These are phyloP conservation scores for Polyommatus icarus DNA, from an alignment of 2,888 invertebrate genomes.

Conservation along the genomic window DNA sequence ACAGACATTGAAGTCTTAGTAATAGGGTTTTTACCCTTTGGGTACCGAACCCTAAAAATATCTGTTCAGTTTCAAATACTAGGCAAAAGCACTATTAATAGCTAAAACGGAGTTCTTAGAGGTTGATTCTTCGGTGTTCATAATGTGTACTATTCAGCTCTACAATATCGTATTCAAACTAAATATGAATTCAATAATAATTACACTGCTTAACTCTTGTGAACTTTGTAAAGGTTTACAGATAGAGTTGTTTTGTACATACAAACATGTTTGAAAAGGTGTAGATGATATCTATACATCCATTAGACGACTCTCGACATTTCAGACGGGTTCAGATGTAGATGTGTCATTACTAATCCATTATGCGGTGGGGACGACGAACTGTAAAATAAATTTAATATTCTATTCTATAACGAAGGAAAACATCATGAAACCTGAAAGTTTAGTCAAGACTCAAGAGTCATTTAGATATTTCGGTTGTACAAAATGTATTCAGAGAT, in stretches of 20 bases:
- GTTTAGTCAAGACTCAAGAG: not conserved
- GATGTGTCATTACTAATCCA: constrained; percentile 28
- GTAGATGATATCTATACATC: constrained; percentile 19
- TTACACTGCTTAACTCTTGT: not conserved
- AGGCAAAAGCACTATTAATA: not conserved
- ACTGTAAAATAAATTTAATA: constrained; percentile 24
- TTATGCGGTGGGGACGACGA: constrained; percentile 17
- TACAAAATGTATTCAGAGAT: too few relatives aligned
- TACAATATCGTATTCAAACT: not conserved
- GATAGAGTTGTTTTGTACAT: constrained; percentile 13
- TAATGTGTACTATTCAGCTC: too few relatives aligned
- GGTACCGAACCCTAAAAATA: too few relatives aligned
- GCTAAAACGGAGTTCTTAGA: too few relatives aligned
- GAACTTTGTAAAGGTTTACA: constrained; percentile 3
- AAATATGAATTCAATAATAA: not conserved
- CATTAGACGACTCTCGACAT: constrained; percentile 22
- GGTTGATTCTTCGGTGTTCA: too few relatives aligned
- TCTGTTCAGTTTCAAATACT: not conserved
- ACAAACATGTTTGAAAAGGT: constrained; percentile 13
- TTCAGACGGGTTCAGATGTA: constrained; percentile 25
- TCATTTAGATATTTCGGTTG: not conserved
- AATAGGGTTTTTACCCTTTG: too few relatives aligned
- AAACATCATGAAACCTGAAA: not conserved
- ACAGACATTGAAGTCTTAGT: too few relatives aligned
- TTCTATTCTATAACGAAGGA: not conserved